Evolutionary conservation across 2,113 vertebrate genomes (phyloP).

Genomic region (Solea solea): DNA sequence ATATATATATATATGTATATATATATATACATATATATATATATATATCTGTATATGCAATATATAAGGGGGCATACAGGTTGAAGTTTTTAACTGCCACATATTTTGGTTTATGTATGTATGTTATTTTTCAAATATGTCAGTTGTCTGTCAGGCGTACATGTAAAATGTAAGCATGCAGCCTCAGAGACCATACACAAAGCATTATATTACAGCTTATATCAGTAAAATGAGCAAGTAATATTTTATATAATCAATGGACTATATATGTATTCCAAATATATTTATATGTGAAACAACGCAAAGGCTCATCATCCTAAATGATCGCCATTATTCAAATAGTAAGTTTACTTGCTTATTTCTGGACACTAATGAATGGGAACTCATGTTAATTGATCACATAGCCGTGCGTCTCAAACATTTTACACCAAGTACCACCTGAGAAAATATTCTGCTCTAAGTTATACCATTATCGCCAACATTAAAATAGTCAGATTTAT

Average conservation of each 20-base stretch:
- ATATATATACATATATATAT: too few relatives aligned
- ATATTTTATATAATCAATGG: not conserved
- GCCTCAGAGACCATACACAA: constrained; percentile 8
- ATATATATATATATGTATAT: too few relatives aligned
- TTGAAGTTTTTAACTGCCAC: not conserved
- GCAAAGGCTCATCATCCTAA: not conserved
- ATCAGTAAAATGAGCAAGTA: constrained; percentile 17
- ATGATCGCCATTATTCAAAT: not conserved
- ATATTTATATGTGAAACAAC: constrained; percentile 61
- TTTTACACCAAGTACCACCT: too few relatives aligned
- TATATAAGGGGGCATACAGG: too few relatives aligned
- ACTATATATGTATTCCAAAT: constrained; percentile 26
- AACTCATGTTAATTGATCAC: too few relatives aligned
- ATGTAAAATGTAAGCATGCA: not conserved
- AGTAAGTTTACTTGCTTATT: too few relatives aligned
- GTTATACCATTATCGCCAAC: too few relatives aligned
- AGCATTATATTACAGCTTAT: not conserved
- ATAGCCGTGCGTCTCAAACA: too few relatives aligned
- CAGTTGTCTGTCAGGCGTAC: not conserved
- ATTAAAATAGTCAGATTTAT: too few relatives aligned
- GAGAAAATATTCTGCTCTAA: too few relatives aligned
- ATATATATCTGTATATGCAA: too few relatives aligned
- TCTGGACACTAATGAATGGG: too few relatives aligned
- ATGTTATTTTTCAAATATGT: not conserved
- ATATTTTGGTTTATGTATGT: constrained; percentile 5